Conservation (phyloP, 2,888 invertebrate genomes). For the Allolobophora icterica region DNA sequence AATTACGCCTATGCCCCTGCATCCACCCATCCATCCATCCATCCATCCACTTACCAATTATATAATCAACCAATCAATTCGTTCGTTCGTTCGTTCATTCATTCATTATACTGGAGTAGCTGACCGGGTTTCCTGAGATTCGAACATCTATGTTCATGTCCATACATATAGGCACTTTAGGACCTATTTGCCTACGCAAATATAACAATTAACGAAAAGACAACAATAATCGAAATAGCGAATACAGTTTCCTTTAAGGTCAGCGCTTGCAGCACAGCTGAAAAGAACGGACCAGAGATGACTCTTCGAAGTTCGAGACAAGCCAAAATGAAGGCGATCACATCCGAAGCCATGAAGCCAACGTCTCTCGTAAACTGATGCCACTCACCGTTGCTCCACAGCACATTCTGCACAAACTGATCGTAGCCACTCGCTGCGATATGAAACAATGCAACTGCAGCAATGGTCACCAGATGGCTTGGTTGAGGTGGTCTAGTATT, state of each 20-base stretch:
- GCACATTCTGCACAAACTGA: constrained; percentile 47
- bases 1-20: too few relatives aligned
- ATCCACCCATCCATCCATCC: too few relatives aligned
- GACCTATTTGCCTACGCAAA: neutral
- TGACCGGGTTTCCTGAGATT: too few relatives aligned
- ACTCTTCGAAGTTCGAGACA: neutral
- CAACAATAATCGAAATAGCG: neutral
- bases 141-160: too few relatives aligned
- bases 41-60: too few relatives aligned
- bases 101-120: too few relatives aligned
- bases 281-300: neutral
- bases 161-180: too few relatives aligned
- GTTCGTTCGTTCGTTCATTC: too few relatives aligned
- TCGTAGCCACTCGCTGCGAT: constrained; percentile 43
- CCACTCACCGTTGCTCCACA: constrained; percentile 61
- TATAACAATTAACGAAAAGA: neutral
- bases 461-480: constrained; percentile 38
- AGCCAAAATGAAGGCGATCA: constrained; percentile 61
- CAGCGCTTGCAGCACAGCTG: neutral
- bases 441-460: constrained; percentile 44
- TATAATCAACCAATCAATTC: too few relatives aligned
- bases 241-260: neutral
- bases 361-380: constrained; percentile 74
- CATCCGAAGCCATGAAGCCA: constrained; percentile 75
- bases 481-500: constrained; percentile 60